Evolutionary conservation across 2,797 vertebrate species (phyloP).

Genomic region (Carduelis carduelis): DNA sequence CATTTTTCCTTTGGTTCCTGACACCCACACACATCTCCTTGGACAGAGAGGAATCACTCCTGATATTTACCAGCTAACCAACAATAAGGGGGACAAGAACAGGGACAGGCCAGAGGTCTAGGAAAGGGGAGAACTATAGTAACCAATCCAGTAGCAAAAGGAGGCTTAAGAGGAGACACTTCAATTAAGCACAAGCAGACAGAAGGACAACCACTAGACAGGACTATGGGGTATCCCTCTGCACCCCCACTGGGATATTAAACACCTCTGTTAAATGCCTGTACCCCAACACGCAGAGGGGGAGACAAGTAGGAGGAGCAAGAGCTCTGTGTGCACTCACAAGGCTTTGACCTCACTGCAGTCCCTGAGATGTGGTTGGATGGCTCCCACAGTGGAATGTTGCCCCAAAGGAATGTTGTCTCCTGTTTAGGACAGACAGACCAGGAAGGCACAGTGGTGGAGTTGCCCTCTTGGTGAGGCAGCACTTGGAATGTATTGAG

Average conservation of each 20-base stretch:
- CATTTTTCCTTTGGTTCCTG: neutral
- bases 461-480: neutral
- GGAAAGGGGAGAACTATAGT: neutral
- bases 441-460: fast-evolving
- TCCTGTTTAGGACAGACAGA: neutral
- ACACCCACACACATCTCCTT: neutral
- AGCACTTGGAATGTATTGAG: too few relatives aligned
- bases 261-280: neutral
- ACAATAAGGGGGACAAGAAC: neutral
- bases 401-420: neutral
- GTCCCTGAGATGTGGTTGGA: neutral
- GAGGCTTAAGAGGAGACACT: neutral
- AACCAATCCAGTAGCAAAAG: neutral
- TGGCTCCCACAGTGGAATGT: neutral
- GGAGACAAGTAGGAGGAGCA: neutral
- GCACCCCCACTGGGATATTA: neutral
- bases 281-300: fast-evolving
- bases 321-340: neutral
- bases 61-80: neutral
- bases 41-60: neutral
- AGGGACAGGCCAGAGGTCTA: neutral
- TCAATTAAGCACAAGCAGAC: neutral
- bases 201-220: neutral
- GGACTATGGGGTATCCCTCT: neutral
- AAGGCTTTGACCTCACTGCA: neutral